These are phyloP conservation scores for Notodonta dromedarius DNA, from an alignment of 2,888 invertebrate species.

Conservation along the genomic window DNA sequence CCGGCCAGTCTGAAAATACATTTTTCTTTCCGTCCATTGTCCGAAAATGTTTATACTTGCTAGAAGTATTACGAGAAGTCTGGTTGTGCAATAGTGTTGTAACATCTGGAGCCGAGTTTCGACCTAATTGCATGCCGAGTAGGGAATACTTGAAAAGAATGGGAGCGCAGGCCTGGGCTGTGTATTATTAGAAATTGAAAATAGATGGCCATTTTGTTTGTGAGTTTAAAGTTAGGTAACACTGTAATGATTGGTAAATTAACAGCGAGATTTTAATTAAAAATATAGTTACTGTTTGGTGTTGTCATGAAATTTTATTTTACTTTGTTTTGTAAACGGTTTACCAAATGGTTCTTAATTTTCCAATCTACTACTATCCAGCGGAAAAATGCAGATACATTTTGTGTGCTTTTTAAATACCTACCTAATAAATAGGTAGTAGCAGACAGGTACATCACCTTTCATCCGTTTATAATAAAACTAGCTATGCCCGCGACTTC, in stretches of 20 bases:
- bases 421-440: too few species aligned
- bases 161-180: constrained; percentile 18
- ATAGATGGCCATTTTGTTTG: constrained; percentile 15
- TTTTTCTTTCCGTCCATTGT: background rate
- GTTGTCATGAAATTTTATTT: too few species aligned
- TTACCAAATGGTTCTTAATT: too few species aligned
- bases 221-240: constrained; percentile 7
- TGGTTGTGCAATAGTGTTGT: background rate
- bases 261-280: too few species aligned
- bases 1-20: background rate
- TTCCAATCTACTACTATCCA: too few species aligned
- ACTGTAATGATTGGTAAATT: background rate
- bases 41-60: background rate
- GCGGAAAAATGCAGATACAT: too few species aligned
- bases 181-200: constrained; percentile 34
- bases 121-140: constrained; percentile 38
- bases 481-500: too few species aligned
- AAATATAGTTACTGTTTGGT: too few species aligned
- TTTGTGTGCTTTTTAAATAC: too few species aligned
- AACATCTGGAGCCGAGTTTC: constrained; percentile 2
- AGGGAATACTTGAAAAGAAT: constrained; percentile 29
- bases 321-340: too few species aligned
- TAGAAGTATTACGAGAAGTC: background rate
- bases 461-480: too few species aligned
- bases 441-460: too few species aligned